Evolutionary conservation across 2,113 vertebrate species (phyloP), one percentile per base, ranked within the genome.

Genomic region (Leiothrix lutea): DNA sequence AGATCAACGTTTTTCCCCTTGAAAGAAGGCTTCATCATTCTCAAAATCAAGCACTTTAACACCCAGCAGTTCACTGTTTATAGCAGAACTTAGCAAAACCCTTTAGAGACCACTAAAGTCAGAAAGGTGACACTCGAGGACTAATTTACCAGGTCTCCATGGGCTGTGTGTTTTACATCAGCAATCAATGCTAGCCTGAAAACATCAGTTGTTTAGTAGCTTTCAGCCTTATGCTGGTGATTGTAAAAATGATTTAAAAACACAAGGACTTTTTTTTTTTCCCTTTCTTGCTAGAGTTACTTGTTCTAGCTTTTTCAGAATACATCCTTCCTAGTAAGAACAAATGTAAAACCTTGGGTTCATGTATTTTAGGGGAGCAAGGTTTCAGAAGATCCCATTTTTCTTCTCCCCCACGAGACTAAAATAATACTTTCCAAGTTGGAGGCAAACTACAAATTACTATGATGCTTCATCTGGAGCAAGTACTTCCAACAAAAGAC

Each of bases 201-300:
- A 88, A 85, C 67, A 88, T 33, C 60, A 51, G 58, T 54, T 80
- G 26, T 62, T 65, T 51, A 58, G 47, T 48, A 88, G 69, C 51
- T 73, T 93, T 94, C 67, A 90, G 95, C 75, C 18, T 73, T 73
- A 77, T 88, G 87, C 91, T 94, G 93, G 85, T 94, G 90, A 91
- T 82, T 64, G 31, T 47, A 88, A 90, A 71, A 51, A 54, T 45
- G 31, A 85, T 70, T 90, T 56, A 18, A 75, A 78, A 90, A 35
- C 28, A 33, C 15, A 26, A 40, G 17, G 29, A 5, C 6, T 23
- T n/a, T 16, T 81, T 54, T 48, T 11, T 9, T 1, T 2, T 38
- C 60, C 33, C 9, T 82, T 83, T 73, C 60, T 79, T 42, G 33
- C 64, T 93, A 70, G 22, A 40, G 19, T 65, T 86, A 45, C 26